These are phyloP conservation scores for Novumbra hubbsi DNA, from an alignment of 2,797 vertebrate species.

Conservation along the genomic window DNA sequence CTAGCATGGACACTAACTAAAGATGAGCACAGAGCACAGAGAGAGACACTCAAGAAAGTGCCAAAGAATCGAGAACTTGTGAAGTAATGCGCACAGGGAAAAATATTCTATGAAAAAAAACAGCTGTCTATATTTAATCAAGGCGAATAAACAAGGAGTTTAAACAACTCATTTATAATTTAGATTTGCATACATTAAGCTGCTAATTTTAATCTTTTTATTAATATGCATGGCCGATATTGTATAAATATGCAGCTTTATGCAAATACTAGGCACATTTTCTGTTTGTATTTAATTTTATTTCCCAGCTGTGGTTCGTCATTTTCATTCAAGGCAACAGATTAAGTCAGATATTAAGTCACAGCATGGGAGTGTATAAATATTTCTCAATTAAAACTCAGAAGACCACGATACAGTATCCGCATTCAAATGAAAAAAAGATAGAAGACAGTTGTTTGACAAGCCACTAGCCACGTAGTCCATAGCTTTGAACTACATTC, in stretches of 20 bases:
- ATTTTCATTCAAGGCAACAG: constrained; percentile 74
- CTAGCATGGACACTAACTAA: constrained; percentile 39
- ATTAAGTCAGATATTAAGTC: constrained; percentile 76
- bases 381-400: constrained; percentile 76
- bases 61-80: constrained; percentile 34
- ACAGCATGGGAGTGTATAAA: constrained; percentile 74
- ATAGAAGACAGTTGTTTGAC: constrained; percentile 49
- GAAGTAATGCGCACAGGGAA: constrained; percentile 41
- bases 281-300: constrained; percentile 81
- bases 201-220: constrained; percentile 81
- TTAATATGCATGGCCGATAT: constrained; percentile 81
- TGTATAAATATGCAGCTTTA: constrained; percentile 84
- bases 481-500: constrained; percentile 68
- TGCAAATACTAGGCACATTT: constrained; percentile 76
- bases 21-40: constrained; percentile 12
- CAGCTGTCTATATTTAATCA: constrained; percentile 86
- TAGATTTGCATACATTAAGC: constrained; percentile 84
- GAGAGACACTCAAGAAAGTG: not conserved
- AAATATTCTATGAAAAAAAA: constrained; percentile 55
- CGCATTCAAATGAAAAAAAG: constrained; percentile 66
- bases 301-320: constrained; percentile 76
- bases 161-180: constrained; percentile 85
- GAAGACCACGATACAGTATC: constrained; percentile 67
- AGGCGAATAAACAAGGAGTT: constrained; percentile 81
- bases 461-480: constrained; percentile 65